phyloP scores from a whole-genome alignment of 2,113 vertebrate species.

The Labrus mixtus region DNA sequence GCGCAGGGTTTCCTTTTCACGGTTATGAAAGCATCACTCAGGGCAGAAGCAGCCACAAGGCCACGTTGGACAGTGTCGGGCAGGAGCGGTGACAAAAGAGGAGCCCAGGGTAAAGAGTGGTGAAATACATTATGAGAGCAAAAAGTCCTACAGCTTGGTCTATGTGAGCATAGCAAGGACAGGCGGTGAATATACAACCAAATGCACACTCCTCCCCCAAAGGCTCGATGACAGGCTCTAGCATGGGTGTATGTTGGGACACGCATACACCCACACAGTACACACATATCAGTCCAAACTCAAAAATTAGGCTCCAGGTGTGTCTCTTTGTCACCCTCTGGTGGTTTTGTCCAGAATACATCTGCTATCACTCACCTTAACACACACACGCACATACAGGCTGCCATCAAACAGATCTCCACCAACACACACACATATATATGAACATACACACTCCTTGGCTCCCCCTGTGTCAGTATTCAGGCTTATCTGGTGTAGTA shows the following conservation, averaged over 20 bases:
- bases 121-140: constrained; percentile 50
- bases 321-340: constrained; percentile 75
- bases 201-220: constrained; percentile 48
- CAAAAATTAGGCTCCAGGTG: constrained; percentile 35
- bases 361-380: constrained; percentile 29
- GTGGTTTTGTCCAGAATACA: constrained; percentile 69
- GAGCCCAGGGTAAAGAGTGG: constrained; percentile 31
- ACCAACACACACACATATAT: constrained; percentile 18
- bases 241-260: constrained; percentile 46
- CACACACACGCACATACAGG: constrained; percentile 20
- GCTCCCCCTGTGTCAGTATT: constrained; percentile 79
- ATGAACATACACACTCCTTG: constrained; percentile 70
- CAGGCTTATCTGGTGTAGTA: constrained; percentile 99
- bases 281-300: constrained; percentile 52
- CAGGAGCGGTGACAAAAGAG: constrained; percentile 38
- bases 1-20: constrained; percentile 19
- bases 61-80: constrained; percentile 54
- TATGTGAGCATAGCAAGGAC: constrained; percentile 54
- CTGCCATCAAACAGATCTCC: constrained; percentile 38
- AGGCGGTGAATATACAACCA: constrained; percentile 58
- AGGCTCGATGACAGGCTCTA: constrained; percentile 49
- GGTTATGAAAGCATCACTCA: constrained; percentile 36
- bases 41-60: constrained; percentile 50
- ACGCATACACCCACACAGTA: constrained; percentile 42
- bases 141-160: constrained; percentile 56